Conservation (phyloP, 2,888 invertebrate genomes). For the Magallana nippona region DNA sequence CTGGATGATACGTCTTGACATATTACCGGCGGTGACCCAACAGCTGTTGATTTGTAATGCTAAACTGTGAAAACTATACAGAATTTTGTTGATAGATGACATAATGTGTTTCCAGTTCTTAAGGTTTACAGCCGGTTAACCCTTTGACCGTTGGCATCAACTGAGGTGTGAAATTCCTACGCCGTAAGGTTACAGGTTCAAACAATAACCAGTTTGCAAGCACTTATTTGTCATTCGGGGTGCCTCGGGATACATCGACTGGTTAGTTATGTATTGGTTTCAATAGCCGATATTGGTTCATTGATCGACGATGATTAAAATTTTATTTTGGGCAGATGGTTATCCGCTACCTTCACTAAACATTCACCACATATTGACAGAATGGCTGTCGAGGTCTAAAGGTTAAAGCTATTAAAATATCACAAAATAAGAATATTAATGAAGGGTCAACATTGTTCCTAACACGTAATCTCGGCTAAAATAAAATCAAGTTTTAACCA, state of each 20-base stretch:
- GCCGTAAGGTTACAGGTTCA: neutral
- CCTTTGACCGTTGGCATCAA: conserved; percentile 5
- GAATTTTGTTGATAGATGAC: conserved; percentile 21
- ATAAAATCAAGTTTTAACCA: too few species aligned
- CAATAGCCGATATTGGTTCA: neutral
- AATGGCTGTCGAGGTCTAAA: neutral
- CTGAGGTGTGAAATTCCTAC: conserved; percentile 15
- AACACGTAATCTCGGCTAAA: neutral
- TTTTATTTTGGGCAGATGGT: neutral
- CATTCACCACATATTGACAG: neutral
- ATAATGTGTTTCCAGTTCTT: neutral
- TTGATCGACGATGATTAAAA: neutral
- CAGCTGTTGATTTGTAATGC: neutral
- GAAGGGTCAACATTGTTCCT: neutral
- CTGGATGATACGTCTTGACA: neutral
- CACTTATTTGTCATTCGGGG: neutral
- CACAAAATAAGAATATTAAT: neutral
- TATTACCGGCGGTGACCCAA: conserved; percentile 9
- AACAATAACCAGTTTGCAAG: conserved; percentile 5
- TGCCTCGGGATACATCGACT: conserved; percentile 4
- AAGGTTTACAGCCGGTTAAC: neutral
- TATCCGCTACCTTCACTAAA: neutral
- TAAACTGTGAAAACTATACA: neutral
- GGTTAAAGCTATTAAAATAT: neutral
- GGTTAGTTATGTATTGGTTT: conserved; percentile 13